Evolutionary conservation across 2,797 vertebrate species (phyloP), one percentile per base, ranked within the genome.

Genomic region (Sarcophilus harrisii): DNA sequence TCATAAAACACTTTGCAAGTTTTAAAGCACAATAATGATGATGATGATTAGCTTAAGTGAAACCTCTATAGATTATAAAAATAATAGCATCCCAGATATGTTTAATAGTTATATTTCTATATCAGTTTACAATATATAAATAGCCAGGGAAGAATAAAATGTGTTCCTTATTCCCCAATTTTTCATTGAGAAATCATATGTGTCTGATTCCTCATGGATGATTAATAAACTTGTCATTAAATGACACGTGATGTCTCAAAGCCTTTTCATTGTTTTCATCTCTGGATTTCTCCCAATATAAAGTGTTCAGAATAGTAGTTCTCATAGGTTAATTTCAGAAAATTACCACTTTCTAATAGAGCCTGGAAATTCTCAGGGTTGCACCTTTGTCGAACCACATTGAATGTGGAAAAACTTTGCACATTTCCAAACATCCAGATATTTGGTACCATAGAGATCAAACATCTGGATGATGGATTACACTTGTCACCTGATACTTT

Each of bases 281-380:
- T 60, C n/a, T 38, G 6, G 27, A 73, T 52, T 60, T 94, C 57
- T 21, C 54, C 59, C 58, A 91, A 24, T 58, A 4, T 2, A 55
- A 59, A 5, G 62, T 45, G 58, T 54, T 55, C 57, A 90, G 49
- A 90, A 90, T 55, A 11, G 16, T 55, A 29, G 30, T 60, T 96
- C 52, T 81, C 52, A 30, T 54, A 28, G 55, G 24, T 59, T 94
- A n/a, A 89, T 59, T 95, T 94, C 95, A 55, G 81, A 93, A 29
- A 54, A 32, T 52, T 29, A 91, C 91, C 92, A 73, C 87, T 91
- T 96, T 96, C 96, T 87, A 94, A 62, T 90, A 92, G 81, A 90
- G 32, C 58, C 21, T 94, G 59, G 21, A 29, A 45, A 21, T 59
- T 92, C 58, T 90, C 90, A 16, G 12, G 55, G 58, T 92, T 91